These are phyloP conservation scores for Anhinga anhinga DNA, from an alignment of 2,113 vertebrate species.

Conservation along the genomic window DNA sequence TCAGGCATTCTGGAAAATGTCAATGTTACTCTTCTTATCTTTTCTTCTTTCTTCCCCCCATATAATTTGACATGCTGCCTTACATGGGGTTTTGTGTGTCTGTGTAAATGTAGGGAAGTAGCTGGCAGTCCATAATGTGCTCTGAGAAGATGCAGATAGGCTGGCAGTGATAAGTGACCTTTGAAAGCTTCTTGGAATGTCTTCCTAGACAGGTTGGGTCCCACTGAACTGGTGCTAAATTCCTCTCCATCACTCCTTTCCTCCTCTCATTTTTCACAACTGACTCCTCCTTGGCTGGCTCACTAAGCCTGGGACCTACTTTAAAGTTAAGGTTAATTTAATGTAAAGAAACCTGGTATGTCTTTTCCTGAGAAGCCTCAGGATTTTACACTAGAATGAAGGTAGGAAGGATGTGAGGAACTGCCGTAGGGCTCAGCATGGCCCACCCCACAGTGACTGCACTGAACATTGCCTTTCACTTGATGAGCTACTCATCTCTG, in stretches of 20 bases:
- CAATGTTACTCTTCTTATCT: neutral
- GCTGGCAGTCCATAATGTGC: neutral
- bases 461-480: neutral
- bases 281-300: neutral
- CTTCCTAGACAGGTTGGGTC: neutral
- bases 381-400: neutral
- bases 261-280: slow-evolving; percentile 5
- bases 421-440: neutral
- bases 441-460: neutral
- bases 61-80: neutral
- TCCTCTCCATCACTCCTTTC: neutral
- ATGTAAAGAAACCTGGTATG: neutral
- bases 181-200: neutral
- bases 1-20: neutral
- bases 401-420: neutral
- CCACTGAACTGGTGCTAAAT: neutral
- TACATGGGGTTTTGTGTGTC: neutral
- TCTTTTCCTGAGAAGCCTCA: neutral
- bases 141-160: slow-evolving; percentile 24
- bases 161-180: neutral
- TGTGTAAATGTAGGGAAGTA: neutral
- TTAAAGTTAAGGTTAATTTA: neutral
- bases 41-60: neutral
- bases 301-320: neutral
- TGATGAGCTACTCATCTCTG: neutral